Percentiles rank a stretch among this genome's conserved stretches.
Conservation (phyloP, 2,797 vertebrate genomes). For the Bradypodion ventrale region DNA sequence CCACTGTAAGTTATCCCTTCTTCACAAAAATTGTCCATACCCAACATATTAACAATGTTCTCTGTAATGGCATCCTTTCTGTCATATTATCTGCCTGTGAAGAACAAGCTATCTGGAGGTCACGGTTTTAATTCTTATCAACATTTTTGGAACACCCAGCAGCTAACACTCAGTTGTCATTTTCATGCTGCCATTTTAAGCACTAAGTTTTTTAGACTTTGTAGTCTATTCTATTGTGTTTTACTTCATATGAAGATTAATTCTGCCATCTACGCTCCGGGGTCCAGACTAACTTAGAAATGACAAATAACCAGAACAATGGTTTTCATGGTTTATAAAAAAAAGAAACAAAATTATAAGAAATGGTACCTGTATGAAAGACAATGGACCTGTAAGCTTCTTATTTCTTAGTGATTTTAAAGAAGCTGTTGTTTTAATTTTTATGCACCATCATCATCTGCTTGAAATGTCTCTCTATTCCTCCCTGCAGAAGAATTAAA, state of each 20-base stretch:
- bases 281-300: neutral
- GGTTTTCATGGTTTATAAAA: too few species aligned
- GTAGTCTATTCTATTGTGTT: neutral
- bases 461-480: neutral
- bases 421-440: neutral
- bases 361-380: neutral
- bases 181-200: neutral
- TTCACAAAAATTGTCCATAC: neutral
- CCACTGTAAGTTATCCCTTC: neutral
- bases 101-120: neutral
- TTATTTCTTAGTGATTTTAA: neutral
- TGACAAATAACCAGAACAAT: neutral
- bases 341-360: too few species aligned
- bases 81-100: neutral
- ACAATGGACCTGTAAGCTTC: neutral
- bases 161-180: neutral
- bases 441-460: neutral
- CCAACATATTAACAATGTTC: neutral
- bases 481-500: slow-evolving; percentile 6
- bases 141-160: too few species aligned
- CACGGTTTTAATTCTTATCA: neutral
- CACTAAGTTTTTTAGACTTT: neutral
- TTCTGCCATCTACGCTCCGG: neutral
- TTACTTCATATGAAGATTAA: neutral
- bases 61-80: neutral